phyloP scores from a whole-genome alignment of 2,797 vertebrate species.

The Ciconia nigra region DNA sequence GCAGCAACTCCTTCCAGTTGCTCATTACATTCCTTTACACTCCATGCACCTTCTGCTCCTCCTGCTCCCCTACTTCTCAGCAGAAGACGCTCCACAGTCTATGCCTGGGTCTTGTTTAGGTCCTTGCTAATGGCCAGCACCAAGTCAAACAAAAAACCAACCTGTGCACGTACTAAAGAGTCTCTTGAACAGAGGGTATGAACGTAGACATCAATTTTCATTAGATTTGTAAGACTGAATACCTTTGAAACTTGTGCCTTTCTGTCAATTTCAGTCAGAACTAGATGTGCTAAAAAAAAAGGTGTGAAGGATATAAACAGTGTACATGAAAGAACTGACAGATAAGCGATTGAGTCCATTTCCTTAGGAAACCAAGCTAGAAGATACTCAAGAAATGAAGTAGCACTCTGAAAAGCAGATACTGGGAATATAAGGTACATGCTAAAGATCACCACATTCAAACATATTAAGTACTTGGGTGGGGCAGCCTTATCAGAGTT shows the following conservation, averaged over 20 bases:
- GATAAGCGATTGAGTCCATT: fast-evolving
- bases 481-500: neutral
- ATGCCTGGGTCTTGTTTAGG: neutral
- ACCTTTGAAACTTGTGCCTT: neutral
- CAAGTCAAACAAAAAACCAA: neutral
- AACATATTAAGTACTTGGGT: neutral
- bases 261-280: neutral
- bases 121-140: neutral
- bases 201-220: neutral
- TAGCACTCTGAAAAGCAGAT: neutral
- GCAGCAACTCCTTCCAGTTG: neutral
- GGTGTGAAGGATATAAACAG: neutral
- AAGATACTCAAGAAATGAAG: neutral
- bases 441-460: neutral
- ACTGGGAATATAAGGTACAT: neutral
- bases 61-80: neutral
- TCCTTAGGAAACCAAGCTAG: neutral
- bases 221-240: neutral
- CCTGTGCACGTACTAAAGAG: neutral
- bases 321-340: neutral
- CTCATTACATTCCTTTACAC: neutral
- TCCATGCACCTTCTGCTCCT: neutral
- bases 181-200: neutral
- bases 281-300: neutral
- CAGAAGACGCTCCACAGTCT: neutral